Conservation (phyloP, 2,113 vertebrate genomes). For the Synchiropus splendidus region DNA sequence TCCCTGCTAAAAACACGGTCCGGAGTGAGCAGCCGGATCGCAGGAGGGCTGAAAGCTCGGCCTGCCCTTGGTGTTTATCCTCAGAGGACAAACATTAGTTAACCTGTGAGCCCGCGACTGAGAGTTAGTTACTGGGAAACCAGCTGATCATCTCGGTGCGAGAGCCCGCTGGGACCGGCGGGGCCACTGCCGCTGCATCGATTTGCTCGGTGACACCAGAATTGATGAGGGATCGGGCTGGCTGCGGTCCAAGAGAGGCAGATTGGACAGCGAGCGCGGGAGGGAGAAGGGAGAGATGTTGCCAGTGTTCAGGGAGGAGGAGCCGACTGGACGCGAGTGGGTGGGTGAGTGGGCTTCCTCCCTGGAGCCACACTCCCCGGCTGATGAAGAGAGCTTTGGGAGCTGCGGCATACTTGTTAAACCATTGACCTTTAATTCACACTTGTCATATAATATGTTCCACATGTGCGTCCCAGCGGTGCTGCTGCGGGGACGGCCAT, state of each 20-base stretch:
- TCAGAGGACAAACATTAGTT: conserved; percentile 59
- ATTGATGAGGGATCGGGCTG: conserved; percentile 65
- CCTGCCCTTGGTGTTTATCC: conserved; percentile 46
- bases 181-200: conserved; percentile 51
- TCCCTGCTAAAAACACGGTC: no score
- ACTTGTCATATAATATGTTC: conserved; percentile 52
- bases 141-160: conserved; percentile 36
- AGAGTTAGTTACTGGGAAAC: conserved; percentile 22
- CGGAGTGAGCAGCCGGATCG: no score
- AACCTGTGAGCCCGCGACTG: conserved; percentile 52
- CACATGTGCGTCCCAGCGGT: conserved; percentile 34
- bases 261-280: conserved; percentile 34
- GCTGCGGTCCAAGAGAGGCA: conserved; percentile 49
- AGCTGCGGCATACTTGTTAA: conserved; percentile 50
- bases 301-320: conserved; percentile 27
- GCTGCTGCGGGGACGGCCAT: conserved; percentile 11
- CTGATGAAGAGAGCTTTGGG: conserved; percentile 16
- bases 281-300: conserved; percentile 21
- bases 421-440: conserved; percentile 58
- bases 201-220: conserved; percentile 66
- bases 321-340: conserved; percentile 3
- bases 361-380: conserved; percentile 21
- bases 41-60: no score
- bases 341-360: conserved; percentile 23
- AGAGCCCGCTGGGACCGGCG: conserved; percentile 38